Evolutionary conservation across 1,140 invertebrate genomes (phyloP).

Genomic region (Drosophila aff.): DNA sequence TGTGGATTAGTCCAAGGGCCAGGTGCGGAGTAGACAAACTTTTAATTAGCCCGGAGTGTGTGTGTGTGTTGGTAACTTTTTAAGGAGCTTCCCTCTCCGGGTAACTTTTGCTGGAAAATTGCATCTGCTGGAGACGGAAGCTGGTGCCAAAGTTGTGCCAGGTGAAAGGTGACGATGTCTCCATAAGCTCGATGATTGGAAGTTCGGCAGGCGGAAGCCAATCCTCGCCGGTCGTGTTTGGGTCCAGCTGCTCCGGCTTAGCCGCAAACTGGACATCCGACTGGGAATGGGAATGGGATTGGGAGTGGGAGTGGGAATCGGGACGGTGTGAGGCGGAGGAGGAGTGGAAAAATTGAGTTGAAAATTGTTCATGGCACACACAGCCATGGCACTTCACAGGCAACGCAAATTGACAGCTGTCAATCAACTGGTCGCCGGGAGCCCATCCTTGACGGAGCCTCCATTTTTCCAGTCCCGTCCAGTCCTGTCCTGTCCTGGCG

Average conservation of each 20-base stretch:
- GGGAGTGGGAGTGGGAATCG: neutral
- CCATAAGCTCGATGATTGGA: constrained; percentile 16
- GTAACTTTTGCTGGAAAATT: constrained; percentile 16
- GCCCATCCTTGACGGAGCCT: constrained; percentile 1
- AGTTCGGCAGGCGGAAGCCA: constrained; percentile 7
- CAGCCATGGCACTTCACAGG: constrained; percentile 20
- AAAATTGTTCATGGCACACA: constrained; percentile 47
- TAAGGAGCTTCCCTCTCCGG: neutral
- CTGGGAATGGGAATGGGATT: neutral
- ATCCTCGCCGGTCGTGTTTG: constrained; percentile 25
- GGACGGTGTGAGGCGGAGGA: neutral
- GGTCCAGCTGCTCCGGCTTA: constrained; percentile 32
- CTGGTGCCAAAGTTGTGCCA: neutral
- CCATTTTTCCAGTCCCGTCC: constrained; percentile 1
- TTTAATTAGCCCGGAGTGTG: constrained; percentile 21
- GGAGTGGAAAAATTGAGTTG: constrained; percentile 40
- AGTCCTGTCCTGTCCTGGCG: constrained; percentile 1
- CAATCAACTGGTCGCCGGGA: constrained; percentile 58
- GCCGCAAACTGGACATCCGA: constrained; percentile 31
- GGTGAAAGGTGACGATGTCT: neutral
- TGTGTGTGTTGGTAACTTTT: neutral
- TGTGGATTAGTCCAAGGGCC: neutral
- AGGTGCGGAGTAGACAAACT: neutral
- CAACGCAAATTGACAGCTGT: constrained; percentile 77
- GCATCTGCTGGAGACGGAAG: constrained; percentile 12